Evolutionary conservation across 2,113 vertebrate genomes (phyloP).

Genomic region (Onychostoma macrolepis): DNA sequence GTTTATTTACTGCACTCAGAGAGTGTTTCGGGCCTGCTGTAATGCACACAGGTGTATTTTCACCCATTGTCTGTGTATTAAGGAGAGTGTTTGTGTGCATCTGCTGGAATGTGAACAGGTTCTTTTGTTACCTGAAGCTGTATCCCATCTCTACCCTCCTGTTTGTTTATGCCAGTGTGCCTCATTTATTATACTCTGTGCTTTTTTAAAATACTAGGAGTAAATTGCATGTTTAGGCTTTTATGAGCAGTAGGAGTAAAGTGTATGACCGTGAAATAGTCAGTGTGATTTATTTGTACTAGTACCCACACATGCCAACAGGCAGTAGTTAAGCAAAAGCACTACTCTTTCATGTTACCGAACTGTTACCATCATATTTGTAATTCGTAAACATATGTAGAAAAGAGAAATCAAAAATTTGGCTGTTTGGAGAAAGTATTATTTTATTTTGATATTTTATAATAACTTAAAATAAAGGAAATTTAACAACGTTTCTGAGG

Average conservation of each 20-base stretch:
- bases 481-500: slow-evolving; percentile 31
- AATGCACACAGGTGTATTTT: slow-evolving; percentile 52
- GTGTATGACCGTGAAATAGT: slow-evolving; percentile 20
- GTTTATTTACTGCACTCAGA: slow-evolving; percentile 48
- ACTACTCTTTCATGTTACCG: slow-evolving; percentile 35
- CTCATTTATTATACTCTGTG: slow-evolving; percentile 34
- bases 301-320: slow-evolving; percentile 43
- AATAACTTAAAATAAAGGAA: slow-evolving; percentile 56
- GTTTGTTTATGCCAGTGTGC: slow-evolving; percentile 24
- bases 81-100: slow-evolving; percentile 31
- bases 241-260: slow-evolving; percentile 51
- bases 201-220: slow-evolving; percentile 38
- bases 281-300: slow-evolving; percentile 31
- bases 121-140: slow-evolving; percentile 7
- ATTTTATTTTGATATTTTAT: slow-evolving; percentile 60
- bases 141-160: background rate
- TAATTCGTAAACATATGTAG: background rate
- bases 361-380: slow-evolving; percentile 29
- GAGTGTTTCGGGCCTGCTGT: slow-evolving; percentile 41
- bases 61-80: slow-evolving; percentile 43
- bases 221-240: slow-evolving; percentile 44
- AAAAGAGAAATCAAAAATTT: slow-evolving; percentile 27
- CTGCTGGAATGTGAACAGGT: slow-evolving; percentile 47
- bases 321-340: slow-evolving; percentile 42
- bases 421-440: slow-evolving; percentile 59